Percentiles rank a stretch among this genome's conserved stretches.
phyloP scores from a whole-genome alignment of 2,888 invertebrate species.

The Tenthredo livida region DNA sequence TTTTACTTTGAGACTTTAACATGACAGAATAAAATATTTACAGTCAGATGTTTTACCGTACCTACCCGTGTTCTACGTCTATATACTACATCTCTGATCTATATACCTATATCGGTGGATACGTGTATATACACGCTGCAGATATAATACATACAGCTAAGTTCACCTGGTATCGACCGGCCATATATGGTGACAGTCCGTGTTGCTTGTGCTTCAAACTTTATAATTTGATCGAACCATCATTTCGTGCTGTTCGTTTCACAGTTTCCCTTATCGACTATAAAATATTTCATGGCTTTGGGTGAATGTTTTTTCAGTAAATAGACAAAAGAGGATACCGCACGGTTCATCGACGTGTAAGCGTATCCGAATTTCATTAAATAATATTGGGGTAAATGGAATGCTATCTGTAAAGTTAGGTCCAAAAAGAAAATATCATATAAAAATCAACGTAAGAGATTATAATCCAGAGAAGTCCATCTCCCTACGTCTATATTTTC shows the following conservation, averaged over 20 bases:
- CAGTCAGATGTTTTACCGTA: not conserved
- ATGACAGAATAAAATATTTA: not conserved
- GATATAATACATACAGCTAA: slow-evolving; percentile 25
- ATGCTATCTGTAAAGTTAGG: not conserved
- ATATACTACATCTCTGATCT: not conserved
- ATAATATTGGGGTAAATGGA: not conserved
- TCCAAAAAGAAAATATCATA: not conserved
- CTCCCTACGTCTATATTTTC: not conserved
- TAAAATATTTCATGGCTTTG: not conserved
- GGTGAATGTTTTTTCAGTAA: not conserved
- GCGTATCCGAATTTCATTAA: not conserved
- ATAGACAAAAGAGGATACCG: not conserved
- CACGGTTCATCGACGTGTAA: not conserved
- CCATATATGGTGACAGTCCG: not conserved
- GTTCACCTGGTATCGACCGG: slow-evolving; percentile 46
- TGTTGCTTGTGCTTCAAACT: slow-evolving; percentile 24
- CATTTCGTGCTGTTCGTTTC: not conserved
- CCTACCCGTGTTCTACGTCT: not conserved
- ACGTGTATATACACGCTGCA: slow-evolving; percentile 6
- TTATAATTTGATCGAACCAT: slow-evolving; percentile 33
- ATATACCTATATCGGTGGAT: not conserved
- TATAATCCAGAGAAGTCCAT: not conserved
- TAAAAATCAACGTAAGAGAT: slow-evolving; percentile 1
- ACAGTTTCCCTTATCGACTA: not conserved
- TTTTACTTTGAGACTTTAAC: not conserved